Base-by-base conservation (phyloP, 2,888 invertebrate genomes). In the Plemyria rubiginata region DNA sequence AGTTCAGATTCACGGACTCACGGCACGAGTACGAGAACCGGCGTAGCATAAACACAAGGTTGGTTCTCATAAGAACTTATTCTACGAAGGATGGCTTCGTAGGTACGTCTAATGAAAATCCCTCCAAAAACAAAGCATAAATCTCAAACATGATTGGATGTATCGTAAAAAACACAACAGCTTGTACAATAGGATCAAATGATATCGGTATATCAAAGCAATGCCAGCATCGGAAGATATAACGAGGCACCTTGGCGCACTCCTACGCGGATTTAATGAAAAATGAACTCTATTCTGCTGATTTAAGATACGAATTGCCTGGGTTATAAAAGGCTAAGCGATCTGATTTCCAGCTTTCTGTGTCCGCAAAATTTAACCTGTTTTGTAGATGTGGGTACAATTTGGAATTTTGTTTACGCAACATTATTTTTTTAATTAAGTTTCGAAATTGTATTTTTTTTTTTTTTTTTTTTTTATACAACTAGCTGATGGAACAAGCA, bases 101-200 rank as follows among this genome's bases (percentile, higher is more conserved):
- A 38, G 36, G 36, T 36, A 9, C 6, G n/a, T 54, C 40, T 55
- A 54, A 51, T 63, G 51, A 58, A 58, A 58, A 46, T 9, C 4
- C 45, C 50, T 16, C 13, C 43, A 56, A 41, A 48, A 54, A 60
- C 60, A 51, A 54, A 60, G n/a, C 32, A 55, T 65, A 65, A 57
- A 56, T 45, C 52, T 48, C 38, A 16, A 45, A 28, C 54, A 54
- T 54, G 60, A 64, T 64, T 64, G 60, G 64, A 52, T 58, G 60
- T 56, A 53, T 60, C 64, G 53, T 64, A 60, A 56, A 62, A 65
- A 60, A 59, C 45, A 60, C 64, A 65, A 57, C 64, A 60, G 56
- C 60, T 65, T 65, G 64, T 60, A 56, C 60, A 60, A 65, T 60
- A 60, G 57, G 41, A 64, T 60, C 55, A 48, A 56, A 64, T 60